Conservation (phyloP, 2,113 vertebrate species). For the Litocranius walleri region DNA sequence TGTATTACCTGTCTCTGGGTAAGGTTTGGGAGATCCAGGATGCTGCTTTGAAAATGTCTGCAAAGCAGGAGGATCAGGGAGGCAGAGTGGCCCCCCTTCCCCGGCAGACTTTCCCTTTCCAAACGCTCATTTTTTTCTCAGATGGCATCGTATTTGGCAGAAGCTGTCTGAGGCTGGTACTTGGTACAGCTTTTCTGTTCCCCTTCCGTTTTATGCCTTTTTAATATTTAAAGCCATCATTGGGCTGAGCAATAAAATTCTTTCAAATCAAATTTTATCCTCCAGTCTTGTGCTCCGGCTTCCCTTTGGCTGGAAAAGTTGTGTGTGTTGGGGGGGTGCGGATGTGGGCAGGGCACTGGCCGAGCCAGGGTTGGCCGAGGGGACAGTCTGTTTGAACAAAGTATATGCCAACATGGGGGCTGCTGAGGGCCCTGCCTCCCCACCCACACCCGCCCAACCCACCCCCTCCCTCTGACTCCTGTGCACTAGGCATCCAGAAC, state of each 20-base stretch:
- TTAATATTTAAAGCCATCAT: slow-evolving; percentile 67
- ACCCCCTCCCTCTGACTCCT: not conserved
- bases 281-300: not conserved
- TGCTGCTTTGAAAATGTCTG: slow-evolving; percentile 10
- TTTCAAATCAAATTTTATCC: slow-evolving; percentile 58
- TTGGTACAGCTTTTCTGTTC: not conserved
- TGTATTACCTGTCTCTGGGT: slow-evolving; percentile 69
- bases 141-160: slow-evolving; percentile 30
- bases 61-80: not conserved
- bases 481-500: not conserved
- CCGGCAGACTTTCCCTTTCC: not conserved
- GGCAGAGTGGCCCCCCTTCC: not conserved
- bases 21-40: slow-evolving; percentile 52
- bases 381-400: not conserved
- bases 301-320: not conserved
- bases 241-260: slow-evolving; percentile 42
- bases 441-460: accelerated
- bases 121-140: not conserved
- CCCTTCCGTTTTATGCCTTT: slow-evolving; percentile 54
- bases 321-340: not conserved
- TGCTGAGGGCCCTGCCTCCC: not conserved
- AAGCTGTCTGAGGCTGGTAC: slow-evolving; percentile 22
- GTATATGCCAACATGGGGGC: accelerated
- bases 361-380: not conserved
- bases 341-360: not conserved